Base-by-base conservation (phyloP, 2,888 invertebrate genomes). In the Bombyx huttoni region DNA sequence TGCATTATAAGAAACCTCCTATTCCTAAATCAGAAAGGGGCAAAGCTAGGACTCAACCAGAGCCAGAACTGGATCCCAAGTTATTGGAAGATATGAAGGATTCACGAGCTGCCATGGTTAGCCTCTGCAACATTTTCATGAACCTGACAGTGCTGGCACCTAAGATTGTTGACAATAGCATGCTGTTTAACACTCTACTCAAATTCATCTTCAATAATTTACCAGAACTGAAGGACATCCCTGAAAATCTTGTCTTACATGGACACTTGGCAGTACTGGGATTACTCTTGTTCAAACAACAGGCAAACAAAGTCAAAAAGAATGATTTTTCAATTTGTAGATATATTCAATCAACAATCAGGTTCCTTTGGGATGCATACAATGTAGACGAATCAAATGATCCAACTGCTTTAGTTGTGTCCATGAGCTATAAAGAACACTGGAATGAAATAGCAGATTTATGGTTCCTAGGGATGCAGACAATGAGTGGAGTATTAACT, bases 391-490 rank as follows among this genome's bases (percentile, higher is more conserved):
- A 97, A 72, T 94, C 95, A 12, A 94, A 93, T 73, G 95, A 96
- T 72, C 94, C 94, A 0, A 92, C 91, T 9, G 93, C 94, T 51
- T 82, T 97, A 54, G 95, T 96, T 2, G 95, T 97, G 0, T 91
- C 96, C 1, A 94, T 96, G 88, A 89, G 92, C 3, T 97, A 97
- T 77, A 96, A 96, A 70, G 94, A 94, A 72, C 90, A 92, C 67
- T 97, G 97, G 97, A 92, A 92, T 87, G 96, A 97, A 75, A 90
- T 97, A 54, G 94, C 94, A 73, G 97, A 97, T 70, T 83, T 97
- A 12, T 97, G 97, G 97, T 97, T 96, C 78, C 88, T 97, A 56
- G 97, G 97, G 24, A 96, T 97, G 96, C 97, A 97, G 76, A 96
- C 97, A 1, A 93, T 97, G 90, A 92, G 95, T 67, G 92, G 93